Base-by-base conservation (phyloP, 2,113 vertebrate genomes). In the Pheucticus melanocephalus region DNA sequence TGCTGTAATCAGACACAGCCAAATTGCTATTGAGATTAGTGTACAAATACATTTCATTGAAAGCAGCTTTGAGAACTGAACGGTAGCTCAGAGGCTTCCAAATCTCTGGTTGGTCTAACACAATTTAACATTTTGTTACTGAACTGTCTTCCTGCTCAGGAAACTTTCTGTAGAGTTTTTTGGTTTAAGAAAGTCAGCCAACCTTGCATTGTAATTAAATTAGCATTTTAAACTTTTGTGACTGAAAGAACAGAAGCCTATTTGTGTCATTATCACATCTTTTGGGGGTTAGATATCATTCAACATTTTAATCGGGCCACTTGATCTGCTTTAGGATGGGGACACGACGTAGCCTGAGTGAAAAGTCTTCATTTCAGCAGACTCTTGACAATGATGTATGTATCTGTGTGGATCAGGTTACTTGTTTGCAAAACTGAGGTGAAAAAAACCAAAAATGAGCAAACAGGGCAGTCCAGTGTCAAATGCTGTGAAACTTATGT, bases 51-150 rank as follows among this genome's bases (percentile, higher is more conserved):
- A 48, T 77, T 95, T 97, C 83, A 92, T 91, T 91, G 95, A 63
- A 97, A 97, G 73, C 86, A 92, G 66, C 25, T 97, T 97, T 93
- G 75, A 60, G 76, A 96, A 72, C 69, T 87, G 64, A 97, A 97
- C 82, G 76, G 92, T 97, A 92, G 92, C 93, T 70, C 95, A 72
- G 81, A 89, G 91, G 86, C 81, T 95, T 95, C 86, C 80, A 95
- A 64, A 65, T 71, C 2, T 1, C 56, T 91, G 63, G 53, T 97
- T 64, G 85, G 64, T 64, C 92, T 91, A 76, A 97, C 69, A 75
- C 39, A 95, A 23, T 91, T 78, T 94, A 82, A 56, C n/a, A 9
- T 91, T 71, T 89, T 95, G 60, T 84, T 96, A 59, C 76, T 86
- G 35, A 95, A 40, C 70, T 78, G 82, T 94, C 86, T 92, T 97